These are phyloP conservation scores for Dendropsophus ebraccatus DNA, from an alignment of 2,113 vertebrate genomes.

Conservation along the genomic window DNA sequence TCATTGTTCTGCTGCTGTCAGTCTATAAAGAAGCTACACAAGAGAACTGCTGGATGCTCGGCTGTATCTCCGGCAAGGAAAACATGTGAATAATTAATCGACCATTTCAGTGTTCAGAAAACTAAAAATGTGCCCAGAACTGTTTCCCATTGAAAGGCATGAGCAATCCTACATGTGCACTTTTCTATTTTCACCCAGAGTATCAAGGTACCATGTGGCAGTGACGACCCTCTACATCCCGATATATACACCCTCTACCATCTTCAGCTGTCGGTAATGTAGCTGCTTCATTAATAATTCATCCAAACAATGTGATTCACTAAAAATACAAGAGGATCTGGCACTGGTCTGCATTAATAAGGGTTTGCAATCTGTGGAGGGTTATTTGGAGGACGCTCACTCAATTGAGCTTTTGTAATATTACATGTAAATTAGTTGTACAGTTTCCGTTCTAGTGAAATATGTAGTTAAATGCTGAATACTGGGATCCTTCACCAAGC, in stretches of 20 bases:
- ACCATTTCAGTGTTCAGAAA: neutral
- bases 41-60: neutral
- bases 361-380: constrained; percentile 6
- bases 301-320: neutral
- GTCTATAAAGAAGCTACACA: neutral
- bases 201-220: neutral
- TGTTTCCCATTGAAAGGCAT: neutral
- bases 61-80: neutral
- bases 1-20: constrained; percentile 8
- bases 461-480: neutral
- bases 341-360: constrained; percentile 22
- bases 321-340: constrained; percentile 16
- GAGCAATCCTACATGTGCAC: neutral
- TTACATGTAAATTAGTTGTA: neutral
- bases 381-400: neutral
- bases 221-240: neutral
- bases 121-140: neutral
- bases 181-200: neutral
- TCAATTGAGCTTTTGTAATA: neutral
- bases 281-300: neutral
- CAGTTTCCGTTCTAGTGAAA: neutral
- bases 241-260: neutral
- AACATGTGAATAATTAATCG: constrained; percentile 13
- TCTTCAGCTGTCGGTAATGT: neutral
- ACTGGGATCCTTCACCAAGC: neutral